Base-by-base conservation (phyloP, 1,140 invertebrate species). In the Bradynema listronoti region DNA sequence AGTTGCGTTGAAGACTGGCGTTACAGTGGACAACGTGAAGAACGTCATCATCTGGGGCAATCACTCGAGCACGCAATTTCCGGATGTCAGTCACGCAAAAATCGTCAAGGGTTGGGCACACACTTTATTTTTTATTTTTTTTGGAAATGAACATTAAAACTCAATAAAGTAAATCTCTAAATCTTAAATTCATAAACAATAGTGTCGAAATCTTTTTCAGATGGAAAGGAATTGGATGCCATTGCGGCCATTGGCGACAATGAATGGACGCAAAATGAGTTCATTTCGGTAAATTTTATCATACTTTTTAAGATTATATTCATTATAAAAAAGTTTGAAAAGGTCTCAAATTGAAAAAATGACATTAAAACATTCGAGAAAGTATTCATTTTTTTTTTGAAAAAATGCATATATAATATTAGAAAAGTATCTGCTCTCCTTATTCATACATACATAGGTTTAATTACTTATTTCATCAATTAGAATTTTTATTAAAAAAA, bases 21-120 rank as follows among this genome's bases (percentile, higher is more conserved):
- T 84, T n/a, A 63, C 79, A 22, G 85, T 88, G 34, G 83, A 84
- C 56, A 82, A 86, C 72, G 86, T 97, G 1, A 85, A 85, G 66
- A 94, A 95, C 79, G 86, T 93, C 4, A 88, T 93, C 57, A 98
- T 99, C 75, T 99, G 95, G 95, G 95, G 95, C 25, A 99, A 99
- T 80, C 95, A 99, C 77, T 97, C 92, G 0, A 91, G 90, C 4
- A 99, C 95, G 2, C 94, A 98, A 81, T 97, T 89, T 80, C 94
- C 95, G 19, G 94, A 99, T 85, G 87, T 88, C 9, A 82, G 83
- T n/a, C 86, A 92, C 79, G 91, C 91, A 22, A 71, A 64, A 29
- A 80, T 80, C 0, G 60, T 58, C 6, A 78, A 78, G 58, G 66
- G 75, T 54, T 2, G 4, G 5, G 14, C 22, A 53, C 25, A 36